Evolutionary conservation across 2,888 invertebrate genomes (phyloP), one percentile per base, ranked within the genome.

Genomic region (Drosophila macrospina): DNA sequence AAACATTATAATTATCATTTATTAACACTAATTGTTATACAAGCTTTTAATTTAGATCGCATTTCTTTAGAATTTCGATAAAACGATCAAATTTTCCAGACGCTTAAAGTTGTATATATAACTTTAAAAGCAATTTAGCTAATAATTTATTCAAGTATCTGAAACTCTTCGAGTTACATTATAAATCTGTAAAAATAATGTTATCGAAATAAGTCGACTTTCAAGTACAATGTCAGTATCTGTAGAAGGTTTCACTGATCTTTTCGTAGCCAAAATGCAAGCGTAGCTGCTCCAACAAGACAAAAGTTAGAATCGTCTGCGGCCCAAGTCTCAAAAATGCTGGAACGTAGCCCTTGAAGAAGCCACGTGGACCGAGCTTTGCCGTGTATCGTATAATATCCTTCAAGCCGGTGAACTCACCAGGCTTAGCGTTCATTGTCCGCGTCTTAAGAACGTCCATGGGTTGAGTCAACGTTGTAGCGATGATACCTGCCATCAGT

Each of bases 381-480:
- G 96, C 98, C 11, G 98, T 98, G 90, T 95, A 95, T 34, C 93
- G 88, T 16, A 97, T 93, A 73, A 98, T 94, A 64, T 95, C 94
- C 93, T 92, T 91, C 34, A 97, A 93, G 74, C 95, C 95, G 78
- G 94, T 94, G 89, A 96, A 97, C 93, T 98, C 97, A 32, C 98
- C 98, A 2, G 97, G 97, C 86, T 96, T 96, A 1, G 99, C 97
- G 92, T 98, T 99, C 99, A 99, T 99, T 70, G 97, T 95, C 80
- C 99, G 94, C 1, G 99, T 99, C 92, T 99, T 99, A 77, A 99
- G 93, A 4, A 99, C 99, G 93, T 99, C 99, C 67, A 99, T 93
- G 1, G 99, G 99, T 92, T 99, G 99, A 0, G 99, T 99, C 86
- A 99, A 92, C 3, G 89, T 88, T 39, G 91, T 91, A 5, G 91